Evolutionary conservation across 2,797 vertebrate species (phyloP).

Genomic region (Enteromius fasciolatus): DNA sequence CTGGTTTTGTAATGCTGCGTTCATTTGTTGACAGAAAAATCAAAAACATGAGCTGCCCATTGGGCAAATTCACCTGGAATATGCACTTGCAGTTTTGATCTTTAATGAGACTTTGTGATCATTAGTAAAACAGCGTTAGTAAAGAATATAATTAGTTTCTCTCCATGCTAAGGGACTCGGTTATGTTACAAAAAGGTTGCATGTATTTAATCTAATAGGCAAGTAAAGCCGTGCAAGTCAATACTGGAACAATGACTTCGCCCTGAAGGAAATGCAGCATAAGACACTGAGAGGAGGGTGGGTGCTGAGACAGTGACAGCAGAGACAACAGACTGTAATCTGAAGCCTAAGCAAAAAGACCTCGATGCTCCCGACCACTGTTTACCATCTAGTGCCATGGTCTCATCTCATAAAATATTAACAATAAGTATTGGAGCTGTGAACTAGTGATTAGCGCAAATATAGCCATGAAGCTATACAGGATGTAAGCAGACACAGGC

Average conservation of each 20-base stretch:
- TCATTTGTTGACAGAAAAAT: not conserved
- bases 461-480: not conserved
- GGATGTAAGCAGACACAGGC: not conserved
- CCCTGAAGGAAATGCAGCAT: not conserved
- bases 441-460: not conserved
- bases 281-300: slow-evolving; percentile 5
- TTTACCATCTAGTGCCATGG: not conserved
- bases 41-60: not conserved
- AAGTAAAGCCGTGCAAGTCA: not conserved
- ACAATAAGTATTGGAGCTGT: not conserved
- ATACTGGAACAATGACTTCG: not conserved
- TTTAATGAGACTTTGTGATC: not conserved
- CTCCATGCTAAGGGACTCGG: not conserved
- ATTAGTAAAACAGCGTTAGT: slow-evolving; percentile 7
- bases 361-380: not conserved
- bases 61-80: not conserved
- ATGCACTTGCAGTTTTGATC: not conserved
- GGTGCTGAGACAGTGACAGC: not conserved
- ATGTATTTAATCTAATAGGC: not conserved
- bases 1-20: not conserved
- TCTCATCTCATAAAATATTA: not conserved
- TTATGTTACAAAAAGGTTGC: not conserved
- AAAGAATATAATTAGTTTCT: not conserved
- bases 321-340: not conserved
- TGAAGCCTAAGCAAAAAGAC: not conserved